phyloP scores from a whole-genome alignment of 2,888 invertebrate species.

The Penaeus monodon region DNA sequence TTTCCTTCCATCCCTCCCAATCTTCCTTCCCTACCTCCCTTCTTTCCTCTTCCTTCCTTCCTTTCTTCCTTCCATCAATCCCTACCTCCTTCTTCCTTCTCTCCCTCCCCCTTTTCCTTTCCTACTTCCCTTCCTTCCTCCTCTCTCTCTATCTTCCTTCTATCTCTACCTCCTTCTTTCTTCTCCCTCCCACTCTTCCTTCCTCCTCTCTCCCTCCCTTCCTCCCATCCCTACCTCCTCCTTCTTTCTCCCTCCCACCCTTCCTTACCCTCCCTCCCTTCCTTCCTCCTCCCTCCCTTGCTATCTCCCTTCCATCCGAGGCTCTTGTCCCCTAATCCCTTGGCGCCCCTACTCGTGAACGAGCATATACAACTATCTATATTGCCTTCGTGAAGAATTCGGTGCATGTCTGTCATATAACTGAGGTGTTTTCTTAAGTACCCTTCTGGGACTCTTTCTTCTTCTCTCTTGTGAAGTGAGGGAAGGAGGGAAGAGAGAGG shows the following conservation, averaged over 20 bases:
- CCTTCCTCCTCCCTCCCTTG: no score
- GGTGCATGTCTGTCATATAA: no score
- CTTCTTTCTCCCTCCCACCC: background rate
- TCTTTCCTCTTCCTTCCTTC: no score
- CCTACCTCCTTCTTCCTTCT: background rate
- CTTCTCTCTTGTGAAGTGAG: background rate
- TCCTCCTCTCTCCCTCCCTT: background rate
- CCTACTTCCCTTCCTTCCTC: background rate
- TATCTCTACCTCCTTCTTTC: no score
- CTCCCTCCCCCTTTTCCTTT: background rate
- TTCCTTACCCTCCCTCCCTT: no score
- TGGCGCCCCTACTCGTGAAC: no score
- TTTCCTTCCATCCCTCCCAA: no score
- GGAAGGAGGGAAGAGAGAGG: background rate
- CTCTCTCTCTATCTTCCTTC: background rate
- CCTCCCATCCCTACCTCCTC: background rate
- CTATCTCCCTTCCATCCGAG: background rate
- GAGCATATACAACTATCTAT: no score
- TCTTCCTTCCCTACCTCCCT: no score
- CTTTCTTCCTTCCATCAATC: rapidly evolving
- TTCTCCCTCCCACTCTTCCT: background rate
- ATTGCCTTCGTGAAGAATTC: no score
- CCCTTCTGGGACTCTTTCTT: background rate
- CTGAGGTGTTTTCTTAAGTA: background rate
- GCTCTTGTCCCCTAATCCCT: no score